Conservation (phyloP, 1,140 invertebrate species). For the Calliphora vicina region DNA sequence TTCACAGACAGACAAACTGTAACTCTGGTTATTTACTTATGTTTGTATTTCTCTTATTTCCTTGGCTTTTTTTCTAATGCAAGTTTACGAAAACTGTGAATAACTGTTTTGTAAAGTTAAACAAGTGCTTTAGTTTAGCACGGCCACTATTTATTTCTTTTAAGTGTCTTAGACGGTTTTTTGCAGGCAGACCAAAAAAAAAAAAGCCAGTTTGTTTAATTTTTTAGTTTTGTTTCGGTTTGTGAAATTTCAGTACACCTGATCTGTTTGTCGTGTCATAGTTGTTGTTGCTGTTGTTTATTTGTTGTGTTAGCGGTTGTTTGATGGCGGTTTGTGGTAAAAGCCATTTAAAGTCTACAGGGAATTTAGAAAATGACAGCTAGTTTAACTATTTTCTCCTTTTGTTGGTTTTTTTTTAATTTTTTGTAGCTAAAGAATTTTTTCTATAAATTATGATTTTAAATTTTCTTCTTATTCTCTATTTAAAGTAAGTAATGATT, state of each 20-base stretch:
- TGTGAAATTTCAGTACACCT: conserved; percentile 9
- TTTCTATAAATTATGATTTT: not conserved
- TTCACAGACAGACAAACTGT: too few species aligned
- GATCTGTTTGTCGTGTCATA: conserved; percentile 31
- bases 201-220: not conserved
- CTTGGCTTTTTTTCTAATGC: too few species aligned
- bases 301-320: not conserved
- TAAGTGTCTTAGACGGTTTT: not conserved
- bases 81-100: not conserved
- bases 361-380: conserved; percentile 30
- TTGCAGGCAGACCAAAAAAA: not conserved
- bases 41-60: too few species aligned
- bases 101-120: conserved; percentile 14
- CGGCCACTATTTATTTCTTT: not conserved
- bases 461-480: not conserved
- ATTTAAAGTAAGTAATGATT: not conserved
- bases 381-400: not conserved
- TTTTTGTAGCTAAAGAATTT: not conserved
- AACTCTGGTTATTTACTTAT: too few species aligned
- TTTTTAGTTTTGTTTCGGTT: not conserved
- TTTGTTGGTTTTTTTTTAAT: not conserved
- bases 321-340: conserved; percentile 16
- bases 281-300: not conserved
- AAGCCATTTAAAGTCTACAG: conserved; percentile 25
- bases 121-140: conserved; percentile 26